Conservation (phyloP, 1,140 invertebrate genomes). For the Trissolcus basalis region DNA sequence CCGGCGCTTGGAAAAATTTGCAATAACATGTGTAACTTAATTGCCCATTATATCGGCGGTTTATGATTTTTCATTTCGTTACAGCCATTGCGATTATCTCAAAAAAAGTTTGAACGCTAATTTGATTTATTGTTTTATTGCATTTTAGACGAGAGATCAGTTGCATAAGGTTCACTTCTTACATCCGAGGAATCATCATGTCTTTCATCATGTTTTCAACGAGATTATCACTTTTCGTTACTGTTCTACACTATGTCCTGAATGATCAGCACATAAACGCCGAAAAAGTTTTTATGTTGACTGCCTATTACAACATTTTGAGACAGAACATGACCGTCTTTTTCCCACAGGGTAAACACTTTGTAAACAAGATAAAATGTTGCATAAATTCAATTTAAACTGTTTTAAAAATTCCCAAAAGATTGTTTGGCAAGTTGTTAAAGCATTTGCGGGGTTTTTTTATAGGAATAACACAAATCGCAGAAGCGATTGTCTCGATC, state of each 20-base stretch:
- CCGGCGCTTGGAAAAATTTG: too few relatives aligned
- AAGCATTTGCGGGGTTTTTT: slow-evolving; percentile 7
- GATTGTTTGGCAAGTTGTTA: too few relatives aligned
- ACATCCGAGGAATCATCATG: slow-evolving; percentile 82
- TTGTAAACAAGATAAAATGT: too few relatives aligned
- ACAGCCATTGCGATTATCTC: too few relatives aligned
- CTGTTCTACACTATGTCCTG: slow-evolving; percentile 85
- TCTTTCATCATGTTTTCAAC: slow-evolving; percentile 84
- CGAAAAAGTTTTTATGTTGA: slow-evolving; percentile 85
- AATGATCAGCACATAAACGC: slow-evolving; percentile 81
- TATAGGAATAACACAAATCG: slow-evolving; percentile 74
- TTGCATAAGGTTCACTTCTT: slow-evolving; percentile 81
- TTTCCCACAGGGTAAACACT: slow-evolving; percentile 80
- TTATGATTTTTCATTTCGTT: too few relatives aligned
- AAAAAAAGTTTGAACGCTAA: too few relatives aligned
- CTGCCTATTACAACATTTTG: slow-evolving; percentile 84
- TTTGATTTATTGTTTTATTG: slow-evolving; percentile 1
- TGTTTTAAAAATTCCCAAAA: too few relatives aligned
- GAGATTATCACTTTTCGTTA: slow-evolving; percentile 86
- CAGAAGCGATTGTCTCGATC: slow-evolving; percentile 81
- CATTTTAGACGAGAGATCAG: slow-evolving; percentile 79
- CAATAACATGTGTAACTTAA: too few relatives aligned
- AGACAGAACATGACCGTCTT: slow-evolving; percentile 84
- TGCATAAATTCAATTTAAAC: too few relatives aligned
- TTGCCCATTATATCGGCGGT: too few relatives aligned